Base-by-base conservation (phyloP, 2,888 invertebrate genomes). In the Myopa tessellatipennis region DNA sequence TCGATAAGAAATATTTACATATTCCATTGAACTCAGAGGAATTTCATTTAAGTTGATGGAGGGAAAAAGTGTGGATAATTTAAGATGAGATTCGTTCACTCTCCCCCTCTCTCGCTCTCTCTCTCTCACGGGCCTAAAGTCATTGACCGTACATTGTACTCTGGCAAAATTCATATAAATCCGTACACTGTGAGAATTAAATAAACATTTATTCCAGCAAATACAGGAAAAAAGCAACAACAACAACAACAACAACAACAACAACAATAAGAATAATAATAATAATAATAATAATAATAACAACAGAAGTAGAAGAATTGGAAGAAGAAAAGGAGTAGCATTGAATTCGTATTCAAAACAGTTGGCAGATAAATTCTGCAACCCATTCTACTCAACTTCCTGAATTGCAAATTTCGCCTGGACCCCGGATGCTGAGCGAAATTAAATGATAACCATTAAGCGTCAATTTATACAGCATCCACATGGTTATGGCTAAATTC, bases 331-430 rank as follows among this genome's bases (percentile, higher is more conserved):
- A 45, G 67, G 72, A 52, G 58, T n/a, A 55, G 76, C 55, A 52
- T 18, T 36, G 70, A 34, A 52, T 36, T 12, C 14, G 52, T 52
- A 73, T 60, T 79, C 80, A 82, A 52, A 70, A 52, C 82, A 52
- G 26, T 77, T 82, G 77, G 79, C n/a, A 36, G 65, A 77, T 77
- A 60, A 60, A 38, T 14, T 26, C 45, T 4, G 8, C 4, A 58
- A 81, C 75, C 40, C 65, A 65, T 38, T 40, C 85, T 82, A 84
- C 79, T 77, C 34, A 52, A 70, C 34, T 70, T 70, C 14, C 16
- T n/a, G 55, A 70, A 52, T 70, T 70, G 36, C 55, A 55, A 55
- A 55, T 69, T 69, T 18, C 18, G 12, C n/a, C 7, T 50, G 45
- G 34, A n/a, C 18, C 45, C 68, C 52, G 26, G 34, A 52, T 18